Evolutionary conservation across 1,140 invertebrate species (phyloP), one percentile per base, ranked within the genome.

Genomic region (Bacillus rossius): DNA sequence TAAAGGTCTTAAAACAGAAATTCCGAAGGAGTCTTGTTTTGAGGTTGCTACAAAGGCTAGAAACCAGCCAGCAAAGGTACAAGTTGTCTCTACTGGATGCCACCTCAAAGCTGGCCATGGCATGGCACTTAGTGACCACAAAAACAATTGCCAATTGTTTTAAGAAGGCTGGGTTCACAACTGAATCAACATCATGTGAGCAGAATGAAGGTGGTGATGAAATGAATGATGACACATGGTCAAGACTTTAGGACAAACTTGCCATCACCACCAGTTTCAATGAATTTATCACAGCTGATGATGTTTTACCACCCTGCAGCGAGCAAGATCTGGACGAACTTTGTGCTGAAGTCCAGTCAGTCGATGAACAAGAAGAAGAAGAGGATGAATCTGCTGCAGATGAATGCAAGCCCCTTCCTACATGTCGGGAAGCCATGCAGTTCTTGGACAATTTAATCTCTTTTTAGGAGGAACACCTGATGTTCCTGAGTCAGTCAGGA

Each of bases 1-100:
- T 77, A 7, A 19, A 45, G 17, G 43, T 25, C 23, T 25, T 45
- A n/a, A 45, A 45, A 13, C 17, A 19, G 17, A 19, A 25, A 5
- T 45, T 45, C 13, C 43, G 43, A 7, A 5, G 23, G 23, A 19
- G 43, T 45, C 23, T 45, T 19, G 43, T 45, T 25, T 45, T 25
- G 17, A 45, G 23, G n/a, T 19, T 45, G 43, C 17, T 45, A n/a
- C 43, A 25, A 45, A 45, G 23, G 8, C 17, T 45, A 7, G 43
- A 45, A 5, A n/a, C 5, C 13, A 25, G 17, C 17, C 17, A 45
- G 23, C 5, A 45, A 45, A 3, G 23, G 8, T 19, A 25, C 43
- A 45, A 3, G 23, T 19, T 45, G n/a, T 20, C 43, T 45, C 17
- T 20, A 13, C 17, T 45, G 5, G 4, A 13, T 45, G 43, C 43